Evolutionary conservation across 2,888 invertebrate species (phyloP).

Genomic region (Microplitis deprimator): DNA sequence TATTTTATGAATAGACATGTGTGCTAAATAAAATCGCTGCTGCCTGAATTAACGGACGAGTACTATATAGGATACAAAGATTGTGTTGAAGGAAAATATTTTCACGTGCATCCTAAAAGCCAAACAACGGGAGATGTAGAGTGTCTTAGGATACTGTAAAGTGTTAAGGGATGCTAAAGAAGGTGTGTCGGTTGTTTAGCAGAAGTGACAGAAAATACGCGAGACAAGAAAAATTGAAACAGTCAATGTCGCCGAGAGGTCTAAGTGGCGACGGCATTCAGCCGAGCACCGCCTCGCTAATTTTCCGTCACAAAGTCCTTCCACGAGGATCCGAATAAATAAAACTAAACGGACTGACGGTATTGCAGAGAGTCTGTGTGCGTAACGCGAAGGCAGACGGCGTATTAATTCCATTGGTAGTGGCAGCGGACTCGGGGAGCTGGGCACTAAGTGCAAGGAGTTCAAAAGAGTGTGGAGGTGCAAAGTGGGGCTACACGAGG

Average conservation of each 20-base stretch:
- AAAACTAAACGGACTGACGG: constrained; percentile 57
- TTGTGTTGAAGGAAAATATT: not conserved
- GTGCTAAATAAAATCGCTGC: too few species aligned
- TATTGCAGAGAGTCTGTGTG: constrained; percentile 34
- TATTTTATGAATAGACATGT: too few species aligned
- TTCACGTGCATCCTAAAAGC: not conserved
- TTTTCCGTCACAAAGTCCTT: constrained; percentile 65
- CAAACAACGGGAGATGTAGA: not conserved
- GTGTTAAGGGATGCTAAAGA: constrained; percentile 67
- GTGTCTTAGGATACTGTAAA: constrained; percentile 53
- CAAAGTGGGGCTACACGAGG: constrained; percentile 28
- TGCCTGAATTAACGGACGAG: too few species aligned
- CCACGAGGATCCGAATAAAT: constrained; percentile 63
- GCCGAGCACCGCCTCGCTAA: constrained; percentile 60
- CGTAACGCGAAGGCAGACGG: not conserved
- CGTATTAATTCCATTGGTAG: not conserved
- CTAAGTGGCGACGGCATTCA: constrained; percentile 66
- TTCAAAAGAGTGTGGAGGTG: not conserved
- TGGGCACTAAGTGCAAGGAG: not conserved
- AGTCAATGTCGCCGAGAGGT: constrained; percentile 48
- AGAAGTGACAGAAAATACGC: constrained; percentile 51
- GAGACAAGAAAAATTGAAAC: constrained; percentile 52
- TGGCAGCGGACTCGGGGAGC: too few species aligned
- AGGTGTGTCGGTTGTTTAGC: constrained; percentile 59
- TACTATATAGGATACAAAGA: not conserved